Percentiles rank a stretch among this genome's conserved stretches.
Evolutionary conservation across 2,113 vertebrate species (phyloP).

Genomic region (Misgurnus anguillicaudatus): DNA sequence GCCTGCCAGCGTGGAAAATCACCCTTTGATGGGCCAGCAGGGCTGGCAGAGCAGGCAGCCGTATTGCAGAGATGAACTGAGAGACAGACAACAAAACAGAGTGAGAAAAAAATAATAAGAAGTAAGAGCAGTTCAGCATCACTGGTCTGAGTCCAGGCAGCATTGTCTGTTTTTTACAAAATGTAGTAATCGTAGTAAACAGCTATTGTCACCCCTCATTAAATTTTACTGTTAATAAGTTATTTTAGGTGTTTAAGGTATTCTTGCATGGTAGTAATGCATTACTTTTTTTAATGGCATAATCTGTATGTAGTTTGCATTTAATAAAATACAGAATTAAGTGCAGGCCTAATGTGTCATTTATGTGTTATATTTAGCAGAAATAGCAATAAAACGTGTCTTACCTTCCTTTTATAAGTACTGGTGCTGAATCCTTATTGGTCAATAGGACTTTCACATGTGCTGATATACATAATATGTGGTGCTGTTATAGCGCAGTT

Average conservation of each 20-base stretch:
- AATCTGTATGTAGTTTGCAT: constrained; percentile 4
- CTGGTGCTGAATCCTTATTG: not conserved
- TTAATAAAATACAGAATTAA: not conserved
- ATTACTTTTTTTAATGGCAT: constrained; percentile 1
- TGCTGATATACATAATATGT: too few species aligned
- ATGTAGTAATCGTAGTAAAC: constrained; percentile 29
- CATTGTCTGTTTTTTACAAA: constrained; percentile 23
- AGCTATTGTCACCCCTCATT: constrained; percentile 11
- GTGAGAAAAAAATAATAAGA: constrained; percentile 1
- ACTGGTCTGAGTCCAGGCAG: constrained; percentile 32
- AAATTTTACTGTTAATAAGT: constrained; percentile 18
- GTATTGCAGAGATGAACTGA: constrained; percentile 36
- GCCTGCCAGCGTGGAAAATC: constrained; percentile 76
- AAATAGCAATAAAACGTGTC: not conserved
- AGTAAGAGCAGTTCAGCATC: constrained; percentile 34
- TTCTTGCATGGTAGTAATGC: constrained; percentile 1
- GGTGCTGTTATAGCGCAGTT: too few species aligned
- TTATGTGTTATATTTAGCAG: not conserved
- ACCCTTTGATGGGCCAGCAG: constrained; percentile 79
- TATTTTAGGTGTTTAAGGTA: constrained; percentile 20
- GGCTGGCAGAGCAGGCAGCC: constrained; percentile 50
- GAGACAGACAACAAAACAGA: not conserved
- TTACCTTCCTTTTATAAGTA: not conserved
- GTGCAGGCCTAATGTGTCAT: not conserved
- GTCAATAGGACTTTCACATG: too few species aligned